A percentile compares a stretch with the other conserved stretches of the same genome.
Conservation (phyloP, 2,113 vertebrate species). For the Melospiza georgiana region DNA sequence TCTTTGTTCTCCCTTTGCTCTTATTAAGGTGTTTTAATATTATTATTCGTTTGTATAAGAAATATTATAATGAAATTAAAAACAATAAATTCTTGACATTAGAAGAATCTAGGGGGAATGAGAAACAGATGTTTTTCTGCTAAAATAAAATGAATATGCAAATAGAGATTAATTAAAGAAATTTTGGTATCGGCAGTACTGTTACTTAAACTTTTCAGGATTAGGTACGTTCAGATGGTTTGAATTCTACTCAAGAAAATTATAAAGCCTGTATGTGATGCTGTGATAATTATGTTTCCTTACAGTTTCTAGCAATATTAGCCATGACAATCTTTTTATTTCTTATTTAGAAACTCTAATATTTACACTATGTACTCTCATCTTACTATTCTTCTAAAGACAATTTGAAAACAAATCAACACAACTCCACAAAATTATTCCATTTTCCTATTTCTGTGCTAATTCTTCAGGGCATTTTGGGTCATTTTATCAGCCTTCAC, state of each 20-base stretch:
- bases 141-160: not conserved
- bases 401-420: not conserved
- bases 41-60: not conserved
- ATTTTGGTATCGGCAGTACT: not conserved
- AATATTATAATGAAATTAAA: not conserved
- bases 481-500: constrained; percentile 38
- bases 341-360: not conserved
- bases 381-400: not conserved
- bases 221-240: not conserved
- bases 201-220: not conserved
- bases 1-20: not conserved
- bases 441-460: not conserved
- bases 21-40: not conserved
- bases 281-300: not conserved
- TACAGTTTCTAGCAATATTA: not conserved
- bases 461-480: constrained; percentile 31
- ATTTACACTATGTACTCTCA: not conserved
- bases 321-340: not conserved
- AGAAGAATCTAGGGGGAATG: not conserved
- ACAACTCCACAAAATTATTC: not conserved
- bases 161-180: not conserved
- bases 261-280: not conserved
- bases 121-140: not conserved
- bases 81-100: not conserved
- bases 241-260: not conserved